A percentile compares a stretch with the other conserved stretches of the same genome.
phyloP scores from a whole-genome alignment of 2,797 vertebrate genomes.

The Simalia tracyae region DNA sequence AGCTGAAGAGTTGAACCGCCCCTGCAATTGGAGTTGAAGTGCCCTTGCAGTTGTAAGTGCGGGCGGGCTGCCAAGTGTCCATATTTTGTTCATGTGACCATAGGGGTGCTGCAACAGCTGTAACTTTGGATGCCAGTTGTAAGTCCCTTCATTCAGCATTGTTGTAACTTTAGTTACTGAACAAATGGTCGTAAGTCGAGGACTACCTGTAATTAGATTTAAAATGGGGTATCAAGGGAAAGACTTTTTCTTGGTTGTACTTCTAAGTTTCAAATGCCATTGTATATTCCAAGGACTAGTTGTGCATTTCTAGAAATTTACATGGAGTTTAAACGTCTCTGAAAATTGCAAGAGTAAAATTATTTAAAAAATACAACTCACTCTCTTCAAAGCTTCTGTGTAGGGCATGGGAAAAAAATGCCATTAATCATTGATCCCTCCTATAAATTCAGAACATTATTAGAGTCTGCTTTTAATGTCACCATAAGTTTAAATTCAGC shows the following conservation, averaged over 20 bases:
- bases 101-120: too few species aligned
- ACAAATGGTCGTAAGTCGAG: too few species aligned
- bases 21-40: too few species aligned
- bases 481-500: neutral
- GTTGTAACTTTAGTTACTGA: too few species aligned
- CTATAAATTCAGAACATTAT: neutral
- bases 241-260: neutral
- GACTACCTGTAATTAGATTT: fast-evolving
- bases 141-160: too few species aligned
- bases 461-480: neutral
- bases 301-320: neutral
- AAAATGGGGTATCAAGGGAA: constrained; percentile 2
- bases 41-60: too few species aligned
- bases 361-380: neutral
- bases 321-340: neutral
- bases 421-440: neutral
- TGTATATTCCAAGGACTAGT: neutral
- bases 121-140: too few species aligned
- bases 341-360: constrained; percentile 10
- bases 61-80: too few species aligned
- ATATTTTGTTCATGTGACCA: too few species aligned
- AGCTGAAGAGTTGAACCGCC: too few species aligned
- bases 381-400: neutral
- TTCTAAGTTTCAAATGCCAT: neutral
- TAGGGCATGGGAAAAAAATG: neutral